These are phyloP conservation scores for Hippocampus comes DNA, from an alignment of 2,113 vertebrate genomes.

Conservation along the genomic window DNA sequence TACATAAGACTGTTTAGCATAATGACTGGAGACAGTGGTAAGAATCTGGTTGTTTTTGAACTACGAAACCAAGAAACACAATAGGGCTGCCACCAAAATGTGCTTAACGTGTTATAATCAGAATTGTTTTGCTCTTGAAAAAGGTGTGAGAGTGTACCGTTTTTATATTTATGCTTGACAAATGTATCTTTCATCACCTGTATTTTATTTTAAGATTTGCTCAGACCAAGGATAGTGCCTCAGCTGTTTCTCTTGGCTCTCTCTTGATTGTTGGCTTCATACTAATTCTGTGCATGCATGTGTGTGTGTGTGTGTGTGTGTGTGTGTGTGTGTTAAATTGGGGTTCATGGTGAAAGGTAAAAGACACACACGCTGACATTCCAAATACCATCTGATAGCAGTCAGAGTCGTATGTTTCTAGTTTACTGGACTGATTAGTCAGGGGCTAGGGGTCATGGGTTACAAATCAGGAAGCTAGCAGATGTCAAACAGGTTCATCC, in stretches of 20 bases:
- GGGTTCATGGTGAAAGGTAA: slow-evolving; percentile 49
- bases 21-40: slow-evolving; percentile 4
- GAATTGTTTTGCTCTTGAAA: not conserved
- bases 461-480: slow-evolving; percentile 59
- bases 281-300: slow-evolving; percentile 2
- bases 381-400: slow-evolving; percentile 41
- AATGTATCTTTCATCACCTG: not conserved
- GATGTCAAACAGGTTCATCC: slow-evolving; percentile 45
- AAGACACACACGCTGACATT: slow-evolving; percentile 50
- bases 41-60: not conserved
- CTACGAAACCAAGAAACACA: not conserved
- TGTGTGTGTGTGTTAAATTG: slow-evolving; percentile 8
- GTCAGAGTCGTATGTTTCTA: slow-evolving; percentile 56
- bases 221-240: not conserved
- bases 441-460: slow-evolving; percentile 52
- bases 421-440: slow-evolving; percentile 59
- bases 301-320: not conserved
- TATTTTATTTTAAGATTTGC: not conserved
- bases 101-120: not conserved
- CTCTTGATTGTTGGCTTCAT: slow-evolving; percentile 4
- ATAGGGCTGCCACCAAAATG: not conserved
- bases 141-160: not conserved
- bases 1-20: not conserved
- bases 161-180: not conserved
- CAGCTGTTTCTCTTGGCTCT: not conserved